Conservation (phyloP, 2,888 invertebrate genomes). For the Phragmatobia fuliginosa region DNA sequence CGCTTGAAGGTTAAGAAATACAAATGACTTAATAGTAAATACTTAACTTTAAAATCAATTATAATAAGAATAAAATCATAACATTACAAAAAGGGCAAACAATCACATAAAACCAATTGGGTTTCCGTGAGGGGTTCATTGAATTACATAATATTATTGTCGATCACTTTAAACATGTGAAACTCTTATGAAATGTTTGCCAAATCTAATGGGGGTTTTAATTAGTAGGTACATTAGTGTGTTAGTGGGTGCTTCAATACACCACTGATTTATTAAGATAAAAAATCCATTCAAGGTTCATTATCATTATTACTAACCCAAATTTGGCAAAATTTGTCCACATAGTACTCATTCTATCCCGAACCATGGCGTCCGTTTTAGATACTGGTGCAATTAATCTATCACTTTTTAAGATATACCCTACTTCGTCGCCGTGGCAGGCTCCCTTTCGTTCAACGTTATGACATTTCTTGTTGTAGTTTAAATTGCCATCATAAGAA, state of each 20-base stretch:
- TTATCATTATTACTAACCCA: slow-evolving; percentile 67
- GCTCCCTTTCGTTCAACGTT: slow-evolving; percentile 82
- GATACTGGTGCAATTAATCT: slow-evolving; percentile 50
- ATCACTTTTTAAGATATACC: slow-evolving; percentile 83
- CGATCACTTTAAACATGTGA: neutral
- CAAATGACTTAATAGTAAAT: neutral
- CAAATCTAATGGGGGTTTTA: no score
- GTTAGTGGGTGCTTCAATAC: neutral
- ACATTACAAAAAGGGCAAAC: neutral
- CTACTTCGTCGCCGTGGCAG: slow-evolving; percentile 88
- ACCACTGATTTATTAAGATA: neutral
- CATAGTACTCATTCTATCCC: slow-evolving; percentile 80
- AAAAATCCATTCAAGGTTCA: neutral
- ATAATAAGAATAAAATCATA: neutral
- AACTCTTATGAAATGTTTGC: neutral
- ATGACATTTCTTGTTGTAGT: slow-evolving; percentile 79
- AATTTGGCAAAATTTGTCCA: slow-evolving; percentile 89
- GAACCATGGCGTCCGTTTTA: slow-evolving; percentile 68
- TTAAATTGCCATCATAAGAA: slow-evolving; percentile 84
- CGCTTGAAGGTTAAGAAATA: no score
- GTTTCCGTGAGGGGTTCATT: neutral
- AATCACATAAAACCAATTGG: neutral
- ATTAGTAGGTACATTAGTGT: neutral
- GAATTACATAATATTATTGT: neutral
- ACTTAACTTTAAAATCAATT: no score